Conservation (phyloP, 1,140 invertebrate species). For the Lamellibrachia luymesi region DNA sequence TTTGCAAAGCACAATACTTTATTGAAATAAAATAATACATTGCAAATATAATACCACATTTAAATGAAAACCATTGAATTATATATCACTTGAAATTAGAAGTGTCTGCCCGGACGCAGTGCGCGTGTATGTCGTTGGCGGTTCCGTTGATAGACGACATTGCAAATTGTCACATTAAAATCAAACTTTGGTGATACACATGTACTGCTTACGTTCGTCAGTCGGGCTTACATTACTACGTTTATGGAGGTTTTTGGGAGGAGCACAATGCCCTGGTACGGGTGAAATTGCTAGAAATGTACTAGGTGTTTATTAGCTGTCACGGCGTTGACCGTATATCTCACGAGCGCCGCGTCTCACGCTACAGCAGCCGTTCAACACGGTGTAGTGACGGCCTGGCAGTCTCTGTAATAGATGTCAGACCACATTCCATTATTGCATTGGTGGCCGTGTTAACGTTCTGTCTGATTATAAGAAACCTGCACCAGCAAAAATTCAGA, state of each 20-base stretch:
- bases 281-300: not conserved
- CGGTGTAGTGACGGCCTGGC: not conserved
- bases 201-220: not conserved
- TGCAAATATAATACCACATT: too few species aligned
- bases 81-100: too few species aligned
- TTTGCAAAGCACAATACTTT: too few species aligned
- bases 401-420: too few species aligned
- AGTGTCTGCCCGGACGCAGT: not conserved
- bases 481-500: too few species aligned
- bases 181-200: not conserved
- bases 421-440: too few species aligned
- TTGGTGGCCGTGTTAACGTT: too few species aligned
- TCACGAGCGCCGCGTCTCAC: not conserved
- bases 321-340: not conserved
- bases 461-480: too few species aligned
- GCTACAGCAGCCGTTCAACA: not conserved
- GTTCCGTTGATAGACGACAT: not conserved
- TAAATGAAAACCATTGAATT: too few species aligned
- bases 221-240: not conserved
- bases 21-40: too few species aligned
- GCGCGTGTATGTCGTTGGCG: not conserved
- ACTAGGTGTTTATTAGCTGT: not conserved
- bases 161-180: not conserved
- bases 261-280: not conserved
- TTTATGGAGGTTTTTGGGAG: not conserved